Evolutionary conservation across 2,888 invertebrate species (phyloP), one percentile per base, ranked within the genome.

Genomic region (Epistrophe grossulariae): DNA sequence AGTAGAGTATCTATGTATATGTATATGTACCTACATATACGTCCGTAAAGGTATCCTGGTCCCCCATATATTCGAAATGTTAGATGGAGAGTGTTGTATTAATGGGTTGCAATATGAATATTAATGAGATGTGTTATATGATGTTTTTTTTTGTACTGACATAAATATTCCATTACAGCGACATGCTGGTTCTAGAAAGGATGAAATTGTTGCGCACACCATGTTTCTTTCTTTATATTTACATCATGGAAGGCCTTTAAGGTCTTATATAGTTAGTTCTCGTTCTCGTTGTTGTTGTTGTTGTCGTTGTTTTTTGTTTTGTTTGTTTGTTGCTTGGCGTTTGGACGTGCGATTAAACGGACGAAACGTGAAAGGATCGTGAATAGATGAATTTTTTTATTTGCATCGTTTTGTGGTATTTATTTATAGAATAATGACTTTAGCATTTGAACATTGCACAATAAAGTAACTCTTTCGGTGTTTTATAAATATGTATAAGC

Each of bases 41-140:
- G 31, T 50, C 35, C 11, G 35, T 11, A 17, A 48, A 17, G 48
- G 45, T 45, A 64, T 64, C 31, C 24, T 19, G 24, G 38, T 40
- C 38, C 15, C 57, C 59, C 28, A 17, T 28, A 17, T 28, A 35
- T 55, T 48, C 35, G 17, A 59, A 72, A 77, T 55, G 82, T 10
- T 82, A 66, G 60, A 60, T 68, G 77, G 73, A 78, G 85, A 79
- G 87, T 87, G 87, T 87, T 83, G 82, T 78, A 87, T 83, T 87
- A 87, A 87, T 87, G 87, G 87, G 82, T 76, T 87, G 79, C 87
- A 87, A 87, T 87, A 87, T 87, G 87, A 87, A 87, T 87, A 87
- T 87, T 87, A 87, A 87, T 87, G 87, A 87, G 87, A 83, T 79
- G 71, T 83, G 81, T 82, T 84, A 64, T 66, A 74, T 50, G 77